Conservation (phyloP, 2,113 vertebrate genomes). For the Gavia stellata region DNA sequence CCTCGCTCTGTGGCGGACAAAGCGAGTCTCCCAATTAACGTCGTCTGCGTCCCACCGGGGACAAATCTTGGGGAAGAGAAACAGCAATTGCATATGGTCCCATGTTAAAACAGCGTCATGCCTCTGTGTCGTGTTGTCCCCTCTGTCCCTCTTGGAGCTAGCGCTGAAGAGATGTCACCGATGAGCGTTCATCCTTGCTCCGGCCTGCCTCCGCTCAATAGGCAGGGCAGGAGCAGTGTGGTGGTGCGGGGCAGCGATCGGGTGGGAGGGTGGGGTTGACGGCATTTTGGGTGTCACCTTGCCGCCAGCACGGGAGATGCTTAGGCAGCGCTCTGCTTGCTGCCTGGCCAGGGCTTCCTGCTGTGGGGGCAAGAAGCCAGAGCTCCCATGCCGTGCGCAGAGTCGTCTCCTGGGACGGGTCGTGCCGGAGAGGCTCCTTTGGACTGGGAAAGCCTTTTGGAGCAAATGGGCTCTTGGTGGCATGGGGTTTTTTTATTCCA, state of each 20-base stretch:
- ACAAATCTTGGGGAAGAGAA: not conserved
- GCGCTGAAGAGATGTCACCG: not conserved
- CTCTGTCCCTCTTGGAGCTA: not conserved
- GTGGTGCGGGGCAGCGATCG: not conserved
- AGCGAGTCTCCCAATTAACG: not conserved
- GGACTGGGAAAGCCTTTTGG: not conserved
- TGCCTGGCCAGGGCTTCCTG: not conserved
- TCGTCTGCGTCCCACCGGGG: not conserved
- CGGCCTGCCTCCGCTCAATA: fast-evolving
- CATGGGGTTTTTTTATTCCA: not conserved
- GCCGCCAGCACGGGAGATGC: fast-evolving
- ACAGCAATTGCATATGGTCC: not conserved
- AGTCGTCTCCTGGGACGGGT: not conserved
- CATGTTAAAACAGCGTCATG: fast-evolving
- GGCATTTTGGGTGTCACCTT: not conserved
- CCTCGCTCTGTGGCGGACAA: fast-evolving
- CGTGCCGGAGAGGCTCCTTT: not conserved
- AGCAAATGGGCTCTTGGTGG: not conserved
- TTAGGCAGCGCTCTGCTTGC: not conserved
- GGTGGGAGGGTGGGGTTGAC: not conserved
- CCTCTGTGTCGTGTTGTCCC: not conserved
- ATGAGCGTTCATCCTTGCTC: not conserved
- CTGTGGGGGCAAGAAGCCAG: fast-evolving
- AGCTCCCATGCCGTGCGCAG: not conserved
- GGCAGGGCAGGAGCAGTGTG: not conserved